A percentile compares a stretch with the other conserved stretches of the same genome.
phyloP scores from a whole-genome alignment of 2,888 invertebrate species.

The Octonoba sinensis region DNA sequence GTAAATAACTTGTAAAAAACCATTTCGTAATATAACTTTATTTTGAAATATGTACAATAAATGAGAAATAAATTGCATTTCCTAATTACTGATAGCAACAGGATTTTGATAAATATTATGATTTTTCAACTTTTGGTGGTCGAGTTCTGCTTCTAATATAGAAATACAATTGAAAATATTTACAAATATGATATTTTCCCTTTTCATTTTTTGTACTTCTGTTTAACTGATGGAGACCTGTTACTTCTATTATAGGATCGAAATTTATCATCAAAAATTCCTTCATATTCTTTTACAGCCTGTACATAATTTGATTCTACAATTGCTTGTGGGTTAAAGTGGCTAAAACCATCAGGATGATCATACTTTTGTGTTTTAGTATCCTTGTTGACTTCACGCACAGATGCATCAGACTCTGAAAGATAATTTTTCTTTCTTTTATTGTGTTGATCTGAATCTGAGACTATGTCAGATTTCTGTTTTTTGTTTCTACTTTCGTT shows the following conservation, averaged over 20 bases:
- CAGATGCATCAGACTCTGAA: background rate
- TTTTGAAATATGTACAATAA: too few species aligned
- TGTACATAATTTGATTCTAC: slow-evolving; percentile 25
- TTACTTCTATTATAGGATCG: slow-evolving; percentile 28
- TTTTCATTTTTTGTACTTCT: slow-evolving; percentile 52
- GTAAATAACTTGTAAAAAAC: too few species aligned
- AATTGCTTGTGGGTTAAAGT: slow-evolving; percentile 36
- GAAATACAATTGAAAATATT: too few species aligned
- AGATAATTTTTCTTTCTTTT: slow-evolving; percentile 15
- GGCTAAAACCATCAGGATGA: slow-evolving; percentile 59
- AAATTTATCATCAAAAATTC: slow-evolving; percentile 43
- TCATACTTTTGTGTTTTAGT: background rate
- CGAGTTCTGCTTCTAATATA: too few species aligned
- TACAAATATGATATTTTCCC: too few species aligned
- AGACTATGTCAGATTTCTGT: background rate
- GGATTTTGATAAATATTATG: too few species aligned
- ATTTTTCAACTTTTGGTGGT: too few species aligned
- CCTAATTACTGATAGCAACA: too few species aligned
- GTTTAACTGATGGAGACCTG: slow-evolving; percentile 55
- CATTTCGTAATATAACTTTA: too few species aligned
- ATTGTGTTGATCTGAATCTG: background rate
- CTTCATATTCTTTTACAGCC: slow-evolving; percentile 29
- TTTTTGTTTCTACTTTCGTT: background rate
- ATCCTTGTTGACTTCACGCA: background rate
- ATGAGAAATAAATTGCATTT: too few species aligned